These are phyloP conservation scores for Trachops cirrhosus DNA, from an alignment of 2,797 vertebrate species.

Conservation along the genomic window DNA sequence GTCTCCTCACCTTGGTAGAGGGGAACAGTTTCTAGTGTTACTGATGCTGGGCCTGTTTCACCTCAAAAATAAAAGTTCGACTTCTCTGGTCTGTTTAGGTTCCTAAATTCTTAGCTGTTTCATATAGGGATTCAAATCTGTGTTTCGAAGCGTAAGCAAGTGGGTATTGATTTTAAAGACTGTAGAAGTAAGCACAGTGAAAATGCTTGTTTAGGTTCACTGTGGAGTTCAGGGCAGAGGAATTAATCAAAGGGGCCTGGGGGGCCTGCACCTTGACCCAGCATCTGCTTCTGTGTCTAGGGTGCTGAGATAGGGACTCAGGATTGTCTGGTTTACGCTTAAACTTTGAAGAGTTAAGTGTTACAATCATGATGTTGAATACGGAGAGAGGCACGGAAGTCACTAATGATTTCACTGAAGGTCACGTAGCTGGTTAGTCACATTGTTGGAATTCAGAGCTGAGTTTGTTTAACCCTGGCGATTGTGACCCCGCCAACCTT, in stretches of 20 bases:
- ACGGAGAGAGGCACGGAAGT: neutral
- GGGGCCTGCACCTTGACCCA: neutral
- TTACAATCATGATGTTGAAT: neutral
- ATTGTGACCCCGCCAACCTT: neutral
- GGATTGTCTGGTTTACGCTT: neutral
- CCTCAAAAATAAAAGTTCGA: neutral
- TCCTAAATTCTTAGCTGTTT: neutral
- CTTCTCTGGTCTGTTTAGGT: neutral
- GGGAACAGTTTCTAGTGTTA: neutral
- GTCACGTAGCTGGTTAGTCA: neutral
- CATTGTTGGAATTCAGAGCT: conserved; percentile 13
- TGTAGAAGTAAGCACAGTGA: neutral
- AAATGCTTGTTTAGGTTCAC: neutral
- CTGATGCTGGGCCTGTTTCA: neutral
- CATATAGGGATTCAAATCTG: neutral
- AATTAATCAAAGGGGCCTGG: too few species aligned
- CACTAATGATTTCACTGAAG: neutral
- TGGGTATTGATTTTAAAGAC: neutral
- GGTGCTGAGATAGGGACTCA: neutral
- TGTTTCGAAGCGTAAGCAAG: neutral
- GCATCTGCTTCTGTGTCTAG: neutral
- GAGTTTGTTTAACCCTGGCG: neutral
- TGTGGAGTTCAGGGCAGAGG: neutral
- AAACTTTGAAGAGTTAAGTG: neutral
- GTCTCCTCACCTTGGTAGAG: neutral